Base-by-base conservation (phyloP, 2,888 invertebrate species). In the Melinopterus prodromus region DNA sequence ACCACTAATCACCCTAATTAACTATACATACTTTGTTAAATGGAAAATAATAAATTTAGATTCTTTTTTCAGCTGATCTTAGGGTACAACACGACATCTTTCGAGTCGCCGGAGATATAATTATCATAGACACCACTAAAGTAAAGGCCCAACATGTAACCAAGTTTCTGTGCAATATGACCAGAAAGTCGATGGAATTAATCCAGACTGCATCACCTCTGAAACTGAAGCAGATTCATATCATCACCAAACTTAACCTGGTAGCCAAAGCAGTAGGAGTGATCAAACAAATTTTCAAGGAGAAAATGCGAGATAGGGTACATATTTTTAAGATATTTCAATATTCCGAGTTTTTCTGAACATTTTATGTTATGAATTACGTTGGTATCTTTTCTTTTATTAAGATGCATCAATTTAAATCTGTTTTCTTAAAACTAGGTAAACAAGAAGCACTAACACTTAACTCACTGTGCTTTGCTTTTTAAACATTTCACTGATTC, bases 51-150 rank as follows among this genome's bases (percentile, higher is more conserved):
- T 71, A 71, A 71, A 16, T 0, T 9, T 26, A 71, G 71, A 71
- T 71, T 78, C 26, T 38, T 81, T 78, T 84, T 85, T 79, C 83
- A 89, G 89, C 86, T 80, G 92, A 93, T 83, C 88, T 91, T 38
- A 87, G 92, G 14, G 88, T 92, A 86, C 88, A 89, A 37, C 91
- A 91, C 80, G 92, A 92, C 84, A 87, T 72, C 14, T 36, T 35
- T 12, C 16, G 36, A 72, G 72, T 72, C 1, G 72, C 72, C 16
- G 72, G 72, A 16, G 72, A 72, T 35, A 26, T 72, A 0, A 36
- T 72, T 26, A 72, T 72, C 35, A n/a, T 72, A 1, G 72, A 72
- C 26, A 36, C n/a, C 5, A 72, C 1, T 14, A 35, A 26, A 6
- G n/a, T 6, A 6, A 72, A 26, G 26, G 35, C 72, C 6, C 16